A percentile compares a stretch with the other conserved stretches of the same genome.
Evolutionary conservation across 2,888 invertebrate genomes (phyloP).

Genomic region (Ephialtes manifestator): DNA sequence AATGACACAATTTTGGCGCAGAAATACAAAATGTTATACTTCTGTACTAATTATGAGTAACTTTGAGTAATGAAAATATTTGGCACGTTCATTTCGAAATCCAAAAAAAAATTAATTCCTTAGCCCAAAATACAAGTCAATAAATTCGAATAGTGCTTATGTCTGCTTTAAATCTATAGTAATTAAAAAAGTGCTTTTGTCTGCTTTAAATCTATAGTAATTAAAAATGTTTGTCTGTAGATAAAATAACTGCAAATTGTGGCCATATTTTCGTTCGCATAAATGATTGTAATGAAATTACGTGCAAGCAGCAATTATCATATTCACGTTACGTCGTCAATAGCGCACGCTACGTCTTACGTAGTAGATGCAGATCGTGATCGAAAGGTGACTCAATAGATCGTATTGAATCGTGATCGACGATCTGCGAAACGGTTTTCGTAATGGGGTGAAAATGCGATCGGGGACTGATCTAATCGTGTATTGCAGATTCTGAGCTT

Average conservation of each 20-base stretch:
- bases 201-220: too few species aligned
- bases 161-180: too few species aligned
- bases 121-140: too few species aligned
- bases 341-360: neutral
- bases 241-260: neutral
- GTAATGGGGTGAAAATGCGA: constrained; percentile 1
- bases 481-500: constrained; percentile 78
- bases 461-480: constrained; percentile 12
- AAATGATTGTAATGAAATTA: neutral
- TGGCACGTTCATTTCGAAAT: too few species aligned
- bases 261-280: neutral
- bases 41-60: too few species aligned
- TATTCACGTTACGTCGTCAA: neutral
- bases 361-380: constrained; percentile 10
- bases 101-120: too few species aligned
- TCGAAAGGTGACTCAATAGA: constrained; percentile 9
- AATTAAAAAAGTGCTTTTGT: too few species aligned
- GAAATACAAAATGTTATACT: too few species aligned
- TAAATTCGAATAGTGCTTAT: too few species aligned
- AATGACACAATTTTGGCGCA: too few species aligned
- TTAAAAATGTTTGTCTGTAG: too few species aligned
- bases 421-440: neutral
- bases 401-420: constrained; percentile 12
- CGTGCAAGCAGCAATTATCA: neutral
- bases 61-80: too few species aligned